phyloP scores from a whole-genome alignment of 2,113 vertebrate genomes.

The Aplodontia rufa region DNA sequence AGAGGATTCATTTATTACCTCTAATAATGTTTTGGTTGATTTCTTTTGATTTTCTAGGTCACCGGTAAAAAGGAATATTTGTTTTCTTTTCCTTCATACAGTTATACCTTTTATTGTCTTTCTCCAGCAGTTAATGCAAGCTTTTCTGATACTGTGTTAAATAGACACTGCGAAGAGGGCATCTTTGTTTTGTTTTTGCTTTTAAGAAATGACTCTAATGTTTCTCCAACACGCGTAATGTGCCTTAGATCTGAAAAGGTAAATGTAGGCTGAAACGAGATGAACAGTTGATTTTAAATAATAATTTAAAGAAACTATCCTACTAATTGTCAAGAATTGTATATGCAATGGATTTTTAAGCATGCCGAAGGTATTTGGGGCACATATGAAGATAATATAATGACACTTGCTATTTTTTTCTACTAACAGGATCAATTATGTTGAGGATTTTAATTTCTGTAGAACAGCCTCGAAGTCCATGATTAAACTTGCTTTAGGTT shows the following conservation, averaged over 20 bases:
- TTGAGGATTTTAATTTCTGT: background rate
- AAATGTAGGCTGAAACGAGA: background rate
- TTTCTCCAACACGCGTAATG: background rate
- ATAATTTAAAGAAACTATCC: conserved; percentile 30
- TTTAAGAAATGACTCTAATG: background rate
- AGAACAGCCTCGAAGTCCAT: background rate
- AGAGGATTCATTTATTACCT: conserved; percentile 56
- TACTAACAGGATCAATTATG: background rate
- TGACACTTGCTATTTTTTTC: background rate
- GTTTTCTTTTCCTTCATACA: conserved; percentile 47
- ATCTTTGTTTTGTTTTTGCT: background rate
- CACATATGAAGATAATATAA: background rate
- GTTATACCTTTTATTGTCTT: conserved; percentile 44
- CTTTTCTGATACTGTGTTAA: background rate
- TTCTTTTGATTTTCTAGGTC: conserved; percentile 74
- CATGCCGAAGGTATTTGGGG: background rate
- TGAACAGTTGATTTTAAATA: conserved; percentile 14
- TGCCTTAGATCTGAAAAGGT: background rate
- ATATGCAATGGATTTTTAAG: conserved; percentile 11
- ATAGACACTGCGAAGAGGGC: background rate
- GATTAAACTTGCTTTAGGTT: background rate
- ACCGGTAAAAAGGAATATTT: conserved; percentile 52
- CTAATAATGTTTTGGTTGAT: conserved; percentile 70
- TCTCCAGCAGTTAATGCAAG: background rate
- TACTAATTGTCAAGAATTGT: background rate